Evolutionary conservation across 1,140 invertebrate genomes (phyloP), one percentile per base, ranked within the genome.

Genomic region (Adoxophyes honmai): DNA sequence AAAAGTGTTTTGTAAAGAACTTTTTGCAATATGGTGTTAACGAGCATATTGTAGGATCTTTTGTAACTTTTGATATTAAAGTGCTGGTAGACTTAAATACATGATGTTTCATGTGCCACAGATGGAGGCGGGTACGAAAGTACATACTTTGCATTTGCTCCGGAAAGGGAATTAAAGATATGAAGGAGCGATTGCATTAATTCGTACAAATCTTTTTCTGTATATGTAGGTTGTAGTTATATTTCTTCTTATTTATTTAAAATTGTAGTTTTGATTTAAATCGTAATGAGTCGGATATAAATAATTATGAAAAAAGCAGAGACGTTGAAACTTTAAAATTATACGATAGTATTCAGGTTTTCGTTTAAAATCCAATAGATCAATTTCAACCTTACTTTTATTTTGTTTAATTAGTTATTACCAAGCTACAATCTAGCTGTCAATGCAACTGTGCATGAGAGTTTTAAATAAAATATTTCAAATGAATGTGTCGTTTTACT

Each of bases 1-100:
- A 78, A 82, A 78, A 28, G 34, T 70, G 64, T 82, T 86, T 86
- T 84, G 70, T 80, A 76, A 78, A 79, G 59, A 79, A 77, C 48
- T 66, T 78, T 48, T 81, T 83, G 80, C 73, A 81, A 72, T 76
- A 73, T 81, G 74, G 66, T 55, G 64, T 71, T 73, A 73, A 66
- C n/a, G 44, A 78, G 67, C 74, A 76, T 78, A 80, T 81, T 82
- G 75, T 85, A 84, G 75, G 69, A 74, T 77, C 77, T 86, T 88
- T 85, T 87, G 68, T 88, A 88, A 81, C 73, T 86, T 88, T 86
- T 86, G 78, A 88, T 86, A 88, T 78, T 73, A 80, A 87, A 85
- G 85, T 88, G 82, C 82, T 86, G 79, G 85, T 83, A 83, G 80
- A 77, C 59, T 74, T 73, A 67, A 62, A 69, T 62, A 60, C 57